Percentiles rank a stretch among this genome's conserved stretches.
These are phyloP conservation scores for Sturnira hondurensis DNA, from an alignment of 2,113 vertebrate species.

Conservation along the genomic window DNA sequence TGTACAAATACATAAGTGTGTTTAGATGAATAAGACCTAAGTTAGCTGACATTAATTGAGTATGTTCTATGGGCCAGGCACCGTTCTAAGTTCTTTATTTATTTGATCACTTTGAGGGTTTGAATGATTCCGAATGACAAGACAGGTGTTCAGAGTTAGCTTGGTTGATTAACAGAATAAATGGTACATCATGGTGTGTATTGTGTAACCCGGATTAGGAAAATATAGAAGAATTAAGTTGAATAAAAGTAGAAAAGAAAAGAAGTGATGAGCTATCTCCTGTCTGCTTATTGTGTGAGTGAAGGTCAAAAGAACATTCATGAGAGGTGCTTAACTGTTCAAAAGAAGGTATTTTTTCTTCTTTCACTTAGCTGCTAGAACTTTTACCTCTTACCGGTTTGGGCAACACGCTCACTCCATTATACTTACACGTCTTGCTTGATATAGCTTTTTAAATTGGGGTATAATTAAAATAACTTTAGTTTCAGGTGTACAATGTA, in stretches of 20 bases:
- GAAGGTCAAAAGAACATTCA: not conserved
- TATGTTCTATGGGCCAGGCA: not conserved
- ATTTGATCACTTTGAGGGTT: not conserved
- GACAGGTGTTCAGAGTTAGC: not conserved
- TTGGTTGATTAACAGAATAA: not conserved
- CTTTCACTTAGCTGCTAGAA: not conserved
- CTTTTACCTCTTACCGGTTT: not conserved
- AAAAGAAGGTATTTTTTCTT: not conserved
- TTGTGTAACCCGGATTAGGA: not conserved
- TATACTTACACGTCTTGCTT: not conserved
- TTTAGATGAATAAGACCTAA: not conserved
- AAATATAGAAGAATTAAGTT: not conserved
- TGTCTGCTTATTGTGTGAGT: not conserved
- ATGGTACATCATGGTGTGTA: not conserved
- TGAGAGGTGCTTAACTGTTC: not conserved
- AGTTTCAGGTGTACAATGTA: not conserved
- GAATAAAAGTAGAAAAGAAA: not conserved
- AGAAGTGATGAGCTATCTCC: not conserved
- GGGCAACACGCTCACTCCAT: not conserved
- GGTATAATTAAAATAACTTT: not conserved
- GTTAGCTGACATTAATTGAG: not conserved
- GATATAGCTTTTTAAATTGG: not conserved
- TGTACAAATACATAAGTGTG: not conserved
- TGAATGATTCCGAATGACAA: slow-evolving; percentile 14
- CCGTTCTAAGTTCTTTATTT: not conserved